Base-by-base conservation (phyloP, 2,113 vertebrate species). In the Dendrocopos noguchii region DNA sequence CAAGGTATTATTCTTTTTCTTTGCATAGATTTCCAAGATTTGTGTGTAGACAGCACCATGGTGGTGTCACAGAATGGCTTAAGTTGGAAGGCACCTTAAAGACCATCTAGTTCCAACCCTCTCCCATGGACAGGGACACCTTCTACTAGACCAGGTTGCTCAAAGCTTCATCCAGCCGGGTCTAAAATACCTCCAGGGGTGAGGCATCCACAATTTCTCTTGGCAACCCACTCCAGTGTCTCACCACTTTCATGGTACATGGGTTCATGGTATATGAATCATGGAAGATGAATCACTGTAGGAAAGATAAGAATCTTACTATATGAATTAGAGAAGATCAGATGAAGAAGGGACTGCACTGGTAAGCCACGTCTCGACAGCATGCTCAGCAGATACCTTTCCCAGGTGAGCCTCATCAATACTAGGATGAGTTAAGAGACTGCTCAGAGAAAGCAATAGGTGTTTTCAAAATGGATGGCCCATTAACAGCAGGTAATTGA, bases 391-490 rank as follows among this genome's bases (percentile, higher is more conserved):
- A 94, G 90, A 71, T 22, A 24, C 10, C 61, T 90, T 39, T 74
- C 44, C 66, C 77, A 76, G 79, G 79, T 31, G 67, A 88, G 74
- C 20, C 42, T 80, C 63, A 72, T 85, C 93, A 93, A 84, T 92
- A 71, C 20, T 7, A 64, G 68, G 31, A 87, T 91, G 56, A 93
- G 52, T 94, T 95, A 96, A 64, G 89, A 85, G 84, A 85, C 67
- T 71, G 39, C 57, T 87, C 77, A 47, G 72, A 67, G 81, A 87
- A 91, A 95, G 60, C 60, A 85, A 74, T 47, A 94, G 78, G 67
- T 82, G 31, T 93, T 96, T 95, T 74, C 71, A 85, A 29, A 93
- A 94, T 60, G 57, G 47, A 94, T 91, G 75, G 72, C 75, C 75
- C 72, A 77, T 94, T 39, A 39, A 39, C 39, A 39, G 39, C 79